Evolutionary conservation across 2,113 vertebrate species (phyloP).

Genomic region (Melanotaenia duboulayi): DNA sequence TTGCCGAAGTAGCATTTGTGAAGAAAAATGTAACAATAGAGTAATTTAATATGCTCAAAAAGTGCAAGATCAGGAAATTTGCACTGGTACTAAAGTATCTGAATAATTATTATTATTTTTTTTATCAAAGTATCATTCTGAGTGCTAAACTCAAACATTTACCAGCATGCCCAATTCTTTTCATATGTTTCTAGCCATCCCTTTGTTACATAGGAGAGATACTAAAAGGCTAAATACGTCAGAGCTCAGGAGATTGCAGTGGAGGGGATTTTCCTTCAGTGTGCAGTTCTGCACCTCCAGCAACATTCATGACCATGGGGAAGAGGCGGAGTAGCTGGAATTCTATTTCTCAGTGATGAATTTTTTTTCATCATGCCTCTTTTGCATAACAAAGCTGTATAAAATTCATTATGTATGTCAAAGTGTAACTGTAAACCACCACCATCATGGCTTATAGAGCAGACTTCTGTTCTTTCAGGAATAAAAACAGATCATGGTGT

Average conservation of each 20-base stretch:
- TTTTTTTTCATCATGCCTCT: slow-evolving; percentile 74
- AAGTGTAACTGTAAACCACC: slow-evolving; percentile 56
- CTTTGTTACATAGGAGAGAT: slow-evolving; percentile 44
- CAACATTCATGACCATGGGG: slow-evolving; percentile 41
- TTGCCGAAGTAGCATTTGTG: slow-evolving; percentile 51
- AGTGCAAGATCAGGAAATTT: slow-evolving; percentile 51
- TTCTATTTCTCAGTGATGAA: slow-evolving; percentile 74
- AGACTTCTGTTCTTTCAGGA: slow-evolving; percentile 46
- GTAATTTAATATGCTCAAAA: slow-evolving; percentile 47
- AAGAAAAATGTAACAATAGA: slow-evolving; percentile 47
- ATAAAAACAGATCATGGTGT: slow-evolving; percentile 24
- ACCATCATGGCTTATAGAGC: slow-evolving; percentile 29
- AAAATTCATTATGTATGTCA: slow-evolving; percentile 73
- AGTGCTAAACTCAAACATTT: slow-evolving; percentile 11
- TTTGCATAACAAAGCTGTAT: slow-evolving; percentile 80
- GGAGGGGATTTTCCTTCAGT: slow-evolving; percentile 66
- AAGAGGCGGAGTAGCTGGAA: slow-evolving; percentile 67
- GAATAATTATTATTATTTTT: slow-evolving; percentile 67
- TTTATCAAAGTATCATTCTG: slow-evolving; percentile 32
- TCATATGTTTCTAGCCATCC: slow-evolving; percentile 27
- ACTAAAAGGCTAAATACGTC: slow-evolving; percentile 66
- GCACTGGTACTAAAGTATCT: slow-evolving; percentile 36
- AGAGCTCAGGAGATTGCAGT: slow-evolving; percentile 65
- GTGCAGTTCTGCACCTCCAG: slow-evolving; percentile 60
- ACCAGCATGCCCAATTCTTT: background rate